Percentiles rank a stretch among this genome's conserved stretches.
phyloP scores from a whole-genome alignment of 2,888 invertebrate species.

The Allolobophora icterica region DNA sequence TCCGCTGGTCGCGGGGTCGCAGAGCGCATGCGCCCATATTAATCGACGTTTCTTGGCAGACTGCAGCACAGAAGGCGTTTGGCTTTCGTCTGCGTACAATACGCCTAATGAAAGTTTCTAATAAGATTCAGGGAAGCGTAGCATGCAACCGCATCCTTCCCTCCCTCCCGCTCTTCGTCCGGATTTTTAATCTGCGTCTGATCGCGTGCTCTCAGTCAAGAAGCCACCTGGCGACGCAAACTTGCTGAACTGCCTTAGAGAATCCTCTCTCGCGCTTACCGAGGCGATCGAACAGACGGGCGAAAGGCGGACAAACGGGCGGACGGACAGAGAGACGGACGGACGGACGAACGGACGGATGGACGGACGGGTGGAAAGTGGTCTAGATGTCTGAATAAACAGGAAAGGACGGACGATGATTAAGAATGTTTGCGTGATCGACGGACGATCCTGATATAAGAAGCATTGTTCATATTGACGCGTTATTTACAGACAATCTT shows the following conservation, averaged over 20 bases:
- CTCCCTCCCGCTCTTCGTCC: background rate
- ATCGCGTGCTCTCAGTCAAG: background rate
- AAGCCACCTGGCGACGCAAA: background rate
- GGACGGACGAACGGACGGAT: too few species aligned
- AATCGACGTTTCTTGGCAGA: slow-evolving; percentile 17
- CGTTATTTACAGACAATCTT: background rate
- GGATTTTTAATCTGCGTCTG: background rate
- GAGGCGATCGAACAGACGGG: background rate
- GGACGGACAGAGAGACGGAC: too few species aligned
- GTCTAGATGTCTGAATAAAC: too few species aligned
- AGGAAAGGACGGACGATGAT: too few species aligned
- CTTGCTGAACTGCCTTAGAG: background rate
- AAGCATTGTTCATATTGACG: background rate
- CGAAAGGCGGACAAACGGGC: too few species aligned
- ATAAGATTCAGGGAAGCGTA: slow-evolving; percentile 1
- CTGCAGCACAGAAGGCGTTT: slow-evolving; percentile 7
- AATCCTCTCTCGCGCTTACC: background rate
- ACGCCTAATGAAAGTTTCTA: background rate
- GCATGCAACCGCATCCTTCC: background rate
- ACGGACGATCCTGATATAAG: background rate
- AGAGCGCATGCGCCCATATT: slow-evolving; percentile 11
- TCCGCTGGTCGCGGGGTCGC: slow-evolving; percentile 17
- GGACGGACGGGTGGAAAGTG: too few species aligned
- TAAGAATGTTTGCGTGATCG: too few species aligned
- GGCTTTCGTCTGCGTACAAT: background rate